A percentile compares a stretch with the other conserved stretches of the same genome.
Evolutionary conservation across 2,113 vertebrate species (phyloP).

Genomic region (Stegastes partitus): DNA sequence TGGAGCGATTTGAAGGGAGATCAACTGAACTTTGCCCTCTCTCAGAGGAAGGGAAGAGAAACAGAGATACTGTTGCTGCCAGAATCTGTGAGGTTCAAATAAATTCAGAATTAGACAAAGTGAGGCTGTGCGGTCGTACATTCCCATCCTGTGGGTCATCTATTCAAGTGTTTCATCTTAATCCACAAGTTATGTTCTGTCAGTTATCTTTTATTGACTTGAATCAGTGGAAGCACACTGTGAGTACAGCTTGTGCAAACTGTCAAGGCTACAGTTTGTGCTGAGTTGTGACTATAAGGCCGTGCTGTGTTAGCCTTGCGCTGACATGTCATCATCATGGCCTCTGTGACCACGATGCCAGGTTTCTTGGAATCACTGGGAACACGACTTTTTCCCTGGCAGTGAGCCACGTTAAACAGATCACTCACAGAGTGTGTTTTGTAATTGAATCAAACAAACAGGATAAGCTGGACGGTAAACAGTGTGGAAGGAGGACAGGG

Average conservation of each 20-base stretch:
- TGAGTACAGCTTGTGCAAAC: constrained; percentile 62
- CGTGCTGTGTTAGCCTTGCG: constrained; percentile 60
- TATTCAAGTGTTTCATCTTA: constrained; percentile 52
- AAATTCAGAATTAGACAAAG: constrained; percentile 51
- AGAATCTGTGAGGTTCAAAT: constrained; percentile 59
- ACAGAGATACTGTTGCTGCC: constrained; percentile 49
- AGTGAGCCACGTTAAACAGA: constrained; percentile 69
- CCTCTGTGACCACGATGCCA: constrained; percentile 60
- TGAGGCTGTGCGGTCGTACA: constrained; percentile 26
- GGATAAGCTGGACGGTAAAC: constrained; percentile 70
- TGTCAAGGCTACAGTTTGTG: constrained; percentile 65
- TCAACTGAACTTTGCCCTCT: constrained; percentile 71
- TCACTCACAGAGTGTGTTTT: constrained; percentile 74
- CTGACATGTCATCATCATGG: constrained; percentile 79
- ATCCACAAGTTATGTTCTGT: constrained; percentile 24
- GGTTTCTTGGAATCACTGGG: constrained; percentile 75
- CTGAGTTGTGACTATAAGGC: constrained; percentile 69
- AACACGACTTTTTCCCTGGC: constrained; percentile 78
- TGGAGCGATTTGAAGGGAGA: constrained; percentile 67
- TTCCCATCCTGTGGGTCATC: constrained; percentile 24
- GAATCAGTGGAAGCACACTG: constrained; percentile 41
- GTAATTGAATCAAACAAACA: constrained; percentile 77
- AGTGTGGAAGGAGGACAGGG: constrained; percentile 60
- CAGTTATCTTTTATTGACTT: constrained; percentile 51
- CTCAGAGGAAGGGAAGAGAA: constrained; percentile 60